Evolutionary conservation across 2,113 vertebrate genomes (phyloP).

Genomic region (Uropsilus gracilis): DNA sequence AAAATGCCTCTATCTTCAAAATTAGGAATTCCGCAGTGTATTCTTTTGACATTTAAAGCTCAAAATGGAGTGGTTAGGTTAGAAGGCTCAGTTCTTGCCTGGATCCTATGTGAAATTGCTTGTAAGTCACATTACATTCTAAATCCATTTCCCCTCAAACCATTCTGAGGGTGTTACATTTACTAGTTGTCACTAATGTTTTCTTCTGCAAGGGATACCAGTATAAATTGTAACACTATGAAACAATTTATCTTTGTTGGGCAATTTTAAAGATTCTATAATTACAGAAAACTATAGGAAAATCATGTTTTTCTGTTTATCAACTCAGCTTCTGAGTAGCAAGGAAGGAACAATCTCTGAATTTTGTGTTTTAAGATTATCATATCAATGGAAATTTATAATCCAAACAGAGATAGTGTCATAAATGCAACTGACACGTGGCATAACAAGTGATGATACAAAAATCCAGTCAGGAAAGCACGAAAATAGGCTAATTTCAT

Average conservation of each 20-base stretch:
- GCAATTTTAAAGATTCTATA: conserved; percentile 77
- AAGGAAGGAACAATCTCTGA: conserved; percentile 19
- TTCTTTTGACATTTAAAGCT: conserved; percentile 83
- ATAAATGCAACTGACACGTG: conserved; percentile 84
- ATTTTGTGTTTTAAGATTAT: conserved; percentile 76
- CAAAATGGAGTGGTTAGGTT: conserved; percentile 75
- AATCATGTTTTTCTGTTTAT: conserved; percentile 73
- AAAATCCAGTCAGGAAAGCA: conserved; percentile 82
- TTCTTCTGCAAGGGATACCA: conserved; percentile 56
- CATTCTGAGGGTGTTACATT: conserved; percentile 58
- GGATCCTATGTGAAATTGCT: conserved; percentile 73
- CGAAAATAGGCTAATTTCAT: conserved; percentile 88
- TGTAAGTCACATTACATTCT: conserved; percentile 67
- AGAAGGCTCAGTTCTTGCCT: conserved; percentile 72
- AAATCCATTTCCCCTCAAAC: conserved; percentile 67
- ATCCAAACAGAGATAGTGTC: conserved; percentile 81
- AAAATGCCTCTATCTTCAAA: conserved; percentile 78
- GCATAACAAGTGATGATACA: conserved; percentile 78
- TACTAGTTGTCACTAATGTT: conserved; percentile 68
- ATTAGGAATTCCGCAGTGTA: conserved; percentile 82
- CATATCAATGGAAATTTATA: conserved; percentile 68
- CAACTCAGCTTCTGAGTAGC: conserved; percentile 54
- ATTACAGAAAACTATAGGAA: conserved; percentile 76
- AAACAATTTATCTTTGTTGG: conserved; percentile 78
- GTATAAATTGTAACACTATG: conserved; percentile 70